A percentile compares a stretch with the other conserved stretches of the same genome.
These are phyloP conservation scores for Mesocentrotus franciscanus DNA, from an alignment of 53 echinoderm and acorn worm genomes.

Conservation along the genomic window DNA sequence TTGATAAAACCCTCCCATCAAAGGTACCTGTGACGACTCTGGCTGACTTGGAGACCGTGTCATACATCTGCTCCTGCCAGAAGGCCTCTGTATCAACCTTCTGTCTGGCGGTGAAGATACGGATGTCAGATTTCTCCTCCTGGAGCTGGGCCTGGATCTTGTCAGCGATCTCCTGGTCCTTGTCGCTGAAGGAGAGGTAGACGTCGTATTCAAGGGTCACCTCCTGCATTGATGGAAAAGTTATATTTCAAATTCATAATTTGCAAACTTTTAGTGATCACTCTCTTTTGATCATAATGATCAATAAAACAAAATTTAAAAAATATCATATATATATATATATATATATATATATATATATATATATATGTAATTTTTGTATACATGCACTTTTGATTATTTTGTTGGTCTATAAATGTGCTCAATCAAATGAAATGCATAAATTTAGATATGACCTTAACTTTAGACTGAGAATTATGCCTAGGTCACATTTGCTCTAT, in stretches of 20 bases:
- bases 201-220: slow-evolving; percentile 84
- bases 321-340: no score
- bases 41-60: slow-evolving; percentile 83
- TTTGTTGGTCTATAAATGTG: no score
- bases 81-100: slow-evolving; percentile 71
- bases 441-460: no score
- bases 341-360: no score
- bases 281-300: not conserved
- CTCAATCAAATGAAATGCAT: no score
- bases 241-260: not conserved
- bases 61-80: slow-evolving; percentile 94
- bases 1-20: not conserved
- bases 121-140: slow-evolving; percentile 79
- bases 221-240: slow-evolving; percentile 56
- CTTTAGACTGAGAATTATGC: no score
- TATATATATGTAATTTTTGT: no score
- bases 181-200: slow-evolving; percentile 90
- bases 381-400: no score
- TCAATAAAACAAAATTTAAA: not conserved
- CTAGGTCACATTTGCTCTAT: no score
- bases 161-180: slow-evolving; percentile 71
- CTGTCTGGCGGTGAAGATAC: slow-evolving; percentile 81
- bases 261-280: no score
- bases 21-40: slow-evolving; percentile 82
- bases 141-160: slow-evolving; percentile 72